phyloP scores from a whole-genome alignment of 2,113 vertebrate genomes.

The Leptobrachium ailaonicum region DNA sequence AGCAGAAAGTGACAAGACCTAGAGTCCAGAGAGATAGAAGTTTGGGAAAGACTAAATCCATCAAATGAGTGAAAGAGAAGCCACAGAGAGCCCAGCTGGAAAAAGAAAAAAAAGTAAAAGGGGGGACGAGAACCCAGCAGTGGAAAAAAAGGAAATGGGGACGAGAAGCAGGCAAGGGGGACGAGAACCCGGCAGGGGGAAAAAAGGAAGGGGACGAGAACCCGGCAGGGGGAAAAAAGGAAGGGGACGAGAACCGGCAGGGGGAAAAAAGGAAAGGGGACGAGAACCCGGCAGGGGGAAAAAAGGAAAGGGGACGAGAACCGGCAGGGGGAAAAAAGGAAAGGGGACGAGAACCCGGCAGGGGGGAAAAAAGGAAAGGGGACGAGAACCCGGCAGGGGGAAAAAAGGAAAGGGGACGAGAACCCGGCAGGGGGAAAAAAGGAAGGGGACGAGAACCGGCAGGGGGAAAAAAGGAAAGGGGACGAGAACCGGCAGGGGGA shows the following conservation, averaged over 20 bases:
- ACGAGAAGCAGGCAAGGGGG: neutral
- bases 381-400: neutral
- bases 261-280: neutral
- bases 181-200: neutral
- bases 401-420: neutral
- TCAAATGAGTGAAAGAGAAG: neutral
- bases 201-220: neutral
- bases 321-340: neutral
- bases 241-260: neutral
- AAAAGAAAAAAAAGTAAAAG: neutral
- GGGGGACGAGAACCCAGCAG: constrained; percentile 26
- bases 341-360: no score
- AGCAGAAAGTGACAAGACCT: no score
- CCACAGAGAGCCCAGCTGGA: neutral
- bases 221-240: neutral
- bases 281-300: neutral
- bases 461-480: neutral
- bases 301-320: neutral
- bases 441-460: neutral
- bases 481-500: neutral
- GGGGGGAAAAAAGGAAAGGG: neutral
- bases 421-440: neutral
- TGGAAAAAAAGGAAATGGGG: no score
- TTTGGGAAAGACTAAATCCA: neutral
- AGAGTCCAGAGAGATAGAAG: neutral